A percentile compares a stretch with the other conserved stretches of the same genome.
phyloP scores from a whole-genome alignment of 2,888 invertebrate genomes.

The Cheilosia grossa region DNA sequence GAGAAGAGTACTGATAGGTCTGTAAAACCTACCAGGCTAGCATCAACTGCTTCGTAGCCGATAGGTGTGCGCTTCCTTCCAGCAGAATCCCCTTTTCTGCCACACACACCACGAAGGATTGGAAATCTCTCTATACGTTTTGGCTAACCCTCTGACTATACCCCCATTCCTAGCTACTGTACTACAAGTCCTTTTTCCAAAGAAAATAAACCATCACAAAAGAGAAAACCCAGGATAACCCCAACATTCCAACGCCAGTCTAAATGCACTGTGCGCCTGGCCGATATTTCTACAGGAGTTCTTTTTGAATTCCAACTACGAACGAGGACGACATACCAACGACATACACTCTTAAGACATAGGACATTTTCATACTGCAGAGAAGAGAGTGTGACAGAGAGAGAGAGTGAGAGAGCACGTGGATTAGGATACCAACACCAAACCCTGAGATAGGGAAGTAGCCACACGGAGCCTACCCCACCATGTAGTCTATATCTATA shows the following conservation, averaged over 20 bases:
- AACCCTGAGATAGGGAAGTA: constrained; percentile 32
- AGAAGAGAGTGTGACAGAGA: constrained; percentile 12
- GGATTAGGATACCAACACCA: constrained; percentile 50
- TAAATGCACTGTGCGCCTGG: constrained; percentile 78
- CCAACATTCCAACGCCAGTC: constrained; percentile 59
- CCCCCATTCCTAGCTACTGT: constrained; percentile 3
- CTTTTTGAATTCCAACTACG: constrained; percentile 78
- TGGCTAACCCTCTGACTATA: constrained; percentile 1
- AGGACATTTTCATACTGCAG: neutral
- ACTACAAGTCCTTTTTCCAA: constrained; percentile 6
- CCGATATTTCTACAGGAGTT: constrained; percentile 80
- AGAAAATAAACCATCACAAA: neutral
- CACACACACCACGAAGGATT: constrained; percentile 14
- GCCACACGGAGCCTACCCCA: constrained; percentile 23
- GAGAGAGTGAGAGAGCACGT: constrained; percentile 1
- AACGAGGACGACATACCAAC: neutral
- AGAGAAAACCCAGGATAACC: neutral
- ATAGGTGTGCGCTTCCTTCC: constrained; percentile 23
- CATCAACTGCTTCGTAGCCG: constrained; percentile 53
- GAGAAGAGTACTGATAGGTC: constrained; percentile 68
- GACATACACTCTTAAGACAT: constrained; percentile 20
- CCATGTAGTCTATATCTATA: neutral
- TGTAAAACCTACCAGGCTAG: constrained; percentile 68
- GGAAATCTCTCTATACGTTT: neutral
- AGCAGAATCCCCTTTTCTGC: constrained; percentile 13